Conservation (phyloP, 2,888 invertebrate species). For the Autographa gamma region DNA sequence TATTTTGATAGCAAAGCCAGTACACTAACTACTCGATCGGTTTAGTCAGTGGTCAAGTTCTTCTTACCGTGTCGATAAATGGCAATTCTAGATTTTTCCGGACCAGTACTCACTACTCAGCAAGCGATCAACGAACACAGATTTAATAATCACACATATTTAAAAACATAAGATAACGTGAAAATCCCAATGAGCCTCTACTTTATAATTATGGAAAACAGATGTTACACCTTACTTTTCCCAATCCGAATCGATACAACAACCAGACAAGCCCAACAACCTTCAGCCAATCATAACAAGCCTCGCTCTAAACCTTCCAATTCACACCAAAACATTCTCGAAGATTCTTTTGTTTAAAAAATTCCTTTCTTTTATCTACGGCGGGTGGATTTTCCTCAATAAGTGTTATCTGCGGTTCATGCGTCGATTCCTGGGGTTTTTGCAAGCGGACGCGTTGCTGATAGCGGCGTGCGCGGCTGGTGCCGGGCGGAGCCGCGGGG, state of each 20-base stretch:
- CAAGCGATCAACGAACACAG: no score
- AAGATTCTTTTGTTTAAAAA: slow-evolving; percentile 21
- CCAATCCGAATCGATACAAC: neutral
- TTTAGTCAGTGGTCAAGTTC: no score
- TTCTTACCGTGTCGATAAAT: no score
- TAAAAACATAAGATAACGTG: no score
- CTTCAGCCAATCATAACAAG: neutral
- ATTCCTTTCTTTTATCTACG: slow-evolving; percentile 16
- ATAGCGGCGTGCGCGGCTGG: slow-evolving; percentile 14
- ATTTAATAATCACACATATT: no score
- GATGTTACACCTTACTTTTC: neutral
- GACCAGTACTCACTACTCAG: no score
- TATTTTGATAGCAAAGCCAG: no score
- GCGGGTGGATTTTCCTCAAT: slow-evolving; percentile 29
- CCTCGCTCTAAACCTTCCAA: neutral
- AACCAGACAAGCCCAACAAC: neutral
- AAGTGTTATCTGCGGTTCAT: slow-evolving; percentile 11
- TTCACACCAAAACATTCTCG: slow-evolving; percentile 12
- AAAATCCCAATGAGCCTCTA: no score
- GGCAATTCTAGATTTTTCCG: no score
- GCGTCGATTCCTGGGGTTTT: slow-evolving; percentile 21
- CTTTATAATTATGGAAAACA: no score
- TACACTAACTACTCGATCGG: no score
- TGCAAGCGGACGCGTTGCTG: slow-evolving; percentile 14
- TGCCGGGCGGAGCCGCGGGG: neutral